Evolutionary conservation across 2,113 vertebrate genomes (phyloP), one percentile per base, ranked within the genome.

Genomic region (Dicentrarchus labrax): DNA sequence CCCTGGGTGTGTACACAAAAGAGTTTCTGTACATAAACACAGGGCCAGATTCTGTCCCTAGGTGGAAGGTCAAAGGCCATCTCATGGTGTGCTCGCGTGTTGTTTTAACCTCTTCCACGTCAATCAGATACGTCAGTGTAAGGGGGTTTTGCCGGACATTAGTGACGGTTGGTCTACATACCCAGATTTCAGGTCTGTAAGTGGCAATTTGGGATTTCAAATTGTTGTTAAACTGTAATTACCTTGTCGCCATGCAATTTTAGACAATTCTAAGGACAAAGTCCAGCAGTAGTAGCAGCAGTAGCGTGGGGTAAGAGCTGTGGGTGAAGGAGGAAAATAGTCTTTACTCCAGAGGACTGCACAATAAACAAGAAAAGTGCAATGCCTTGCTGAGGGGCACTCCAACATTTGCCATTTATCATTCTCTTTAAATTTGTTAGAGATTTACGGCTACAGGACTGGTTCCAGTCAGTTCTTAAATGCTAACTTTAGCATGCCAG

Each of bases 11-110:
- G 72, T 84, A 84, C 86, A 92, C 89, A 89, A 78, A 83, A 72
- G 67, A 79, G 41, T 88, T 86, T 80, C 72, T 82, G 80, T 84
- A 69, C 85, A 83, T 84, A 93, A 93, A 93, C 92, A 93, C 51
- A 75, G 61, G 30, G 60, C 59, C 72, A 57, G 77, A 85, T 84
- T 83, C 72, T 81, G 75, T 82, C 60, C 76, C 80, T 30, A 73
- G 62, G 72, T 80, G 54, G 39, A 83, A 69, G 86, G 91, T 92
- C 84, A 92, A 70, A 91, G 78, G 89, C 47, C 83, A 82, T 66
- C 48, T 69, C 22, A 24, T 38, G 36, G 60, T 45, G 53, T 73
- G 65, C 77, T 72, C 51, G 67, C 3, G 2, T 89, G 88, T 92
- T 86, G 71, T 78, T 86, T 65, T 88, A 87, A 90, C 83, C 80